Evolutionary conservation across 2,888 invertebrate genomes (phyloP).

Genomic region (Trichopoda pennipes): DNA sequence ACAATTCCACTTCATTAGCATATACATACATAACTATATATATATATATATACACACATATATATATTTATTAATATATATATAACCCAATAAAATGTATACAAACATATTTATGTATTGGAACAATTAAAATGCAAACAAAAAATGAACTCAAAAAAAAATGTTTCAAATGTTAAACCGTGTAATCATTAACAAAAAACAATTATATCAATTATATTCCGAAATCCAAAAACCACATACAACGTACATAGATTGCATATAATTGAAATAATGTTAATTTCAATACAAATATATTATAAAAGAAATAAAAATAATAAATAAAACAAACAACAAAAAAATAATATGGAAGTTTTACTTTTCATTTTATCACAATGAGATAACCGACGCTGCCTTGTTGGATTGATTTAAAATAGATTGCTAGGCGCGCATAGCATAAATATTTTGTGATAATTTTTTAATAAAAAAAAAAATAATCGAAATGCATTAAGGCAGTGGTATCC

Average conservation of each 20-base stretch:
- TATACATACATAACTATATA: constrained; percentile 16
- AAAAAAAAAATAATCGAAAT: too few species aligned
- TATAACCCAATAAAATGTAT: not conserved
- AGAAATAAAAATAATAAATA: constrained; percentile 26
- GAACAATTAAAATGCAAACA: constrained; percentile 11
- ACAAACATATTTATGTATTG: constrained; percentile 24
- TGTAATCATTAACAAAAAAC: constrained; percentile 46
- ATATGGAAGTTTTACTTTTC: not conserved
- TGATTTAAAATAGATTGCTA: too few species aligned
- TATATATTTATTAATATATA: constrained; percentile 4
- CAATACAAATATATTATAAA: constrained; percentile 57
- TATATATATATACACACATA: constrained; percentile 4
- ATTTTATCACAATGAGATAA: not conserved
- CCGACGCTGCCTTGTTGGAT: too few species aligned
- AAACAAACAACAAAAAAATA: constrained; percentile 14
- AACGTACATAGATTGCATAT: constrained; percentile 55
- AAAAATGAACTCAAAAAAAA: not conserved
- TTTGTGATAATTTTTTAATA: too few species aligned
- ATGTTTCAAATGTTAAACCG: constrained; percentile 29
- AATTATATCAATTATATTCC: constrained; percentile 48
- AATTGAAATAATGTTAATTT: constrained; percentile 64
- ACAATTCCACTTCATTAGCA: constrained; percentile 12
- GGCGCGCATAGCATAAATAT: too few species aligned
- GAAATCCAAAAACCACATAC: constrained; percentile 29
- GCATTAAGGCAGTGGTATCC: too few species aligned